Evolutionary conservation across 2,113 vertebrate genomes (phyloP).

Genomic region (Mustelus asterias): DNA sequence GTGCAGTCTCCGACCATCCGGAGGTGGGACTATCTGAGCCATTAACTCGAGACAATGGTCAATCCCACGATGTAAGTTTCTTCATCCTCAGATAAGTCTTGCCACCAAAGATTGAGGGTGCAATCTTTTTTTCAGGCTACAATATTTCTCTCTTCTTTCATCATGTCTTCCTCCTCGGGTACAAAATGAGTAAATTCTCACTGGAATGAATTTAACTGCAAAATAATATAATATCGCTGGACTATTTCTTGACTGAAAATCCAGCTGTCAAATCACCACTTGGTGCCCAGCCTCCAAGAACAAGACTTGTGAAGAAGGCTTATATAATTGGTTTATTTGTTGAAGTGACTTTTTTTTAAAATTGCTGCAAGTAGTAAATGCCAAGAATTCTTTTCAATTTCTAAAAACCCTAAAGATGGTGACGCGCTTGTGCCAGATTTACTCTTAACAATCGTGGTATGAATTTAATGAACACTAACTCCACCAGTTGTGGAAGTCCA

Average conservation of each 20-base stretch:
- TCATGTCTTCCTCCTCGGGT: not conserved
- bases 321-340: not conserved
- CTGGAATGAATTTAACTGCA: not conserved
- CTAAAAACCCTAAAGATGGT: not conserved
- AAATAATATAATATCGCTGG: not conserved
- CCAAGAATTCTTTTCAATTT: not conserved
- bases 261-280: not conserved
- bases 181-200: not conserved
- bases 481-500: not conserved
- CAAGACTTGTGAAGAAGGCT: not conserved
- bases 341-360: not conserved
- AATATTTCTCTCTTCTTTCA: not conserved
- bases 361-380: not conserved
- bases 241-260: not conserved
- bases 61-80: too few species aligned
- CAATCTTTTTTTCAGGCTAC: not conserved
- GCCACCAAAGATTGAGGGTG: not conserved
- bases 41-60: too few species aligned
- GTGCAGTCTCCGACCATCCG: too few species aligned
- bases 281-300: not conserved
- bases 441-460: not conserved
- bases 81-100: too few species aligned
- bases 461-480: not conserved
- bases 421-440: not conserved
- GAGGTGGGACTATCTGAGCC: too few species aligned